Conservation (phyloP, 2,888 invertebrate genomes). For the Theretra japonica region DNA sequence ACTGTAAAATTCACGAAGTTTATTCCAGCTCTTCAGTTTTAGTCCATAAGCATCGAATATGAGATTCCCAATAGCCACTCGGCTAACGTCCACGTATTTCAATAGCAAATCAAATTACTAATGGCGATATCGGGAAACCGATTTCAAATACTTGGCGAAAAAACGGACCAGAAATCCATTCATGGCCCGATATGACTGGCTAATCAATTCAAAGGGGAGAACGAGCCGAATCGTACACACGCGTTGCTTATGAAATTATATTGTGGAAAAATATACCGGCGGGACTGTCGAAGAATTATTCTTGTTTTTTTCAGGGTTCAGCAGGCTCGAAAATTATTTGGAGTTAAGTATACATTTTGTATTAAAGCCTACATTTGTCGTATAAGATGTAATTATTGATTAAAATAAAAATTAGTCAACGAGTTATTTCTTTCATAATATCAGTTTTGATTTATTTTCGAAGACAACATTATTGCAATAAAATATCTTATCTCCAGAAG, state of each 20-base stretch:
- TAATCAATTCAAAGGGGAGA: constrained; percentile 83
- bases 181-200: constrained; percentile 77
- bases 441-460: no score
- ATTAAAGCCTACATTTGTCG: no score
- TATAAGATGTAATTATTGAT: no score
- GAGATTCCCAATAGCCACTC: constrained; percentile 5
- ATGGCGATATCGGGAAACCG: constrained; percentile 61
- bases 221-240: constrained; percentile 72
- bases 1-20: background rate
- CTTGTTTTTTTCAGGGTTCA: constrained; percentile 44
- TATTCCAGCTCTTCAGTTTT: background rate
- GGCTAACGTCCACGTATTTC: constrained; percentile 11
- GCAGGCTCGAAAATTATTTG: background rate
- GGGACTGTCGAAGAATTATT: constrained; percentile 66
- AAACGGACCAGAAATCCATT: constrained; percentile 70
- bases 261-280: constrained; percentile 76
- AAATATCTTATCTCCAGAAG: no score
- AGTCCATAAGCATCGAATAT: constrained; percentile 4
- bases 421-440: no score
- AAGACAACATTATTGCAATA: no score
- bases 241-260: constrained; percentile 81
- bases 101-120: constrained; percentile 40
- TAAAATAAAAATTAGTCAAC: no score
- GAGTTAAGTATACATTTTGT: background rate
- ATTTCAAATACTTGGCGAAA: constrained; percentile 59